Evolutionary conservation across 2,888 invertebrate species (phyloP).

Genomic region (Ormia ochracea): DNA sequence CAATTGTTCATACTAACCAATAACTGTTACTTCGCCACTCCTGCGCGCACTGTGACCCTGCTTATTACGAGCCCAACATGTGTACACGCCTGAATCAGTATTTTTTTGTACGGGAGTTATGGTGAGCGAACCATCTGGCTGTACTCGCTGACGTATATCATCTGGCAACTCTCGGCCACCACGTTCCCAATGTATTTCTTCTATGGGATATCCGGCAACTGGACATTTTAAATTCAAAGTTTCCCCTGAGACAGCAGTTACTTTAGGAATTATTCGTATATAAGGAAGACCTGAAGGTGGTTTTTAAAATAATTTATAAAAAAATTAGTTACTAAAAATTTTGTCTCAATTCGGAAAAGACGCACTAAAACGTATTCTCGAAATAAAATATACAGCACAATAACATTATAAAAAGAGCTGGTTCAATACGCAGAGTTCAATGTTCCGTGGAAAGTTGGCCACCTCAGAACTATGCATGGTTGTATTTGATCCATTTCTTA

Average conservation of each 20-base stretch:
- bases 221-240: conserved; percentile 86
- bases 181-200: conserved; percentile 88
- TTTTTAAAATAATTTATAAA: no score
- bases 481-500: no score
- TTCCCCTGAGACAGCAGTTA: conserved; percentile 88
- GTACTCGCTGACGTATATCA: conserved; percentile 86
- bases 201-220: conserved; percentile 89
- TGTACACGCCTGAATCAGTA: conserved; percentile 86
- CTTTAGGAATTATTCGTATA: conserved; percentile 87
- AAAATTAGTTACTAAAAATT: no score
- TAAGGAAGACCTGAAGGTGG: conserved; percentile 83
- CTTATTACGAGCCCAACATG: conserved; percentile 87
- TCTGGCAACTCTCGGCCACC: conserved; percentile 86
- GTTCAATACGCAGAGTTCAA: no score
- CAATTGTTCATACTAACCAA: conserved; percentile 80
- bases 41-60: conserved; percentile 85
- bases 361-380: no score
- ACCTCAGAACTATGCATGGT: no score
- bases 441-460: no score
- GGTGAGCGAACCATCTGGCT: conserved; percentile 84
- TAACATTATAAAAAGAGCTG: no score
- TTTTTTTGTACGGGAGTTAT: conserved; percentile 86
- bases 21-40: conserved; percentile 86
- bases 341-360: no score
- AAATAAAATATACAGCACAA: no score